Conservation (phyloP, 2,888 invertebrate genomes). For the Allolobophora icterica region DNA sequence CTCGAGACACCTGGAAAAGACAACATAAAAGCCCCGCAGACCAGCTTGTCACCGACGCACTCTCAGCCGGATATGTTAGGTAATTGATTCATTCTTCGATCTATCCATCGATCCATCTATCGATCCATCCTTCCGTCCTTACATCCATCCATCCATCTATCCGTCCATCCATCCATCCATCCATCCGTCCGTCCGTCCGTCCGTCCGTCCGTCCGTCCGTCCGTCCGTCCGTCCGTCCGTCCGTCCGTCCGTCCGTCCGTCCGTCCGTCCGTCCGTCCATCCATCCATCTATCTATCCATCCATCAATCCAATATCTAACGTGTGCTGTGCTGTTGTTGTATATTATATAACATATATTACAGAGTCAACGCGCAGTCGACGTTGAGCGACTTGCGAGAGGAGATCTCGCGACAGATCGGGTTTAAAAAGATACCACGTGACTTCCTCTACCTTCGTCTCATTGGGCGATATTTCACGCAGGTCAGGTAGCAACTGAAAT, state of each 20-base stretch:
- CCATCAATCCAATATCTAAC: neutral
- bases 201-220: neutral
- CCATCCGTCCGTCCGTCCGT: neutral
- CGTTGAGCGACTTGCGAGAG: neutral
- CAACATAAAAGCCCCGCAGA: neutral
- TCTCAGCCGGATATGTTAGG: neutral
- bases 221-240: neutral
- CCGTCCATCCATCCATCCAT: neutral
- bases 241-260: neutral
- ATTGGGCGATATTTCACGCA: conserved; percentile 24
- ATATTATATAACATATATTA: too few species aligned
- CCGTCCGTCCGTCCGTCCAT: too few species aligned
- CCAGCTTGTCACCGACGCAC: neutral
- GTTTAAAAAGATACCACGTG: conserved; percentile 18
- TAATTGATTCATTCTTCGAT: neutral
- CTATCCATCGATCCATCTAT: neutral
- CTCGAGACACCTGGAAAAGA: neutral
- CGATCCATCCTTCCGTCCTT: neutral
- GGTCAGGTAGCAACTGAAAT: neutral
- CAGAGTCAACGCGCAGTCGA: conserved; percentile 11
- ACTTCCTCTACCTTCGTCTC: conserved; percentile 15
- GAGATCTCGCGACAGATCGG: conserved; percentile 24
- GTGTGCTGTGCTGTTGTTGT: neutral
- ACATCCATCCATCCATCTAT: neutral
- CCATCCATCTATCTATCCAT: neutral